Evolutionary conservation across 2,113 vertebrate species (phyloP), one percentile per base, ranked within the genome.

Genomic region (Prolemur simus): DNA sequence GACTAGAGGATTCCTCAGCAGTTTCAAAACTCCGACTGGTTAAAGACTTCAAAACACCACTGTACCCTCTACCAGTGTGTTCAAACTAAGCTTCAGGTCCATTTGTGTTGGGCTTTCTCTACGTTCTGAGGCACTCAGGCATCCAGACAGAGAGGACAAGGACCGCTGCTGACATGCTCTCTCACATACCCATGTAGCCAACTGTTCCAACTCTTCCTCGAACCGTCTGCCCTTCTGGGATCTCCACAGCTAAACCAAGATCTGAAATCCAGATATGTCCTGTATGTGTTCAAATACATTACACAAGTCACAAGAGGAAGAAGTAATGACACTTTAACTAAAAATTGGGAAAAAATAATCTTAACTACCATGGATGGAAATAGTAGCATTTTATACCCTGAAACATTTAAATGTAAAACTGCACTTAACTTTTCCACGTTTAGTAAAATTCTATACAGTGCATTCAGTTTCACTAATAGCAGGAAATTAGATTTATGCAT

Each of bases 201-300:
- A 99, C 99, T 0, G 99, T 99, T 34, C 99, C 99, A 49, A 99
- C 99, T 89, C 99, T 98, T 96, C 99, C 99, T 97, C 98, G 98
- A 96, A 99, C 99, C 0, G 98, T 99, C 97, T 99, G 98, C 87
- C 98, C 99, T 97, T 99, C 99, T 9, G 99, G 99, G 97, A 99
- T 98, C 97, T 99, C 99, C 96, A 99, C 97, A 20, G 99, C 99
- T 85, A 99, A 98, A 29, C 99, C 99, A 85, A 99, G 98, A 96
- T 99, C 99, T 45, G 99, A 99, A 98, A 99, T 99, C 93, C 99
- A 98, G 96, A 99, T 99, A 81, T 99, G 99, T 64, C 99, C 99
- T 99, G 95, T 97, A 95, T 37, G 96, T 73, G 27, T 97, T 93
- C 76, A 98, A 97, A 98, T 9, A 95, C 74, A 77, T 73, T 4